Conservation (phyloP, 2,113 vertebrate species). For the Hassar affinis region DNA sequence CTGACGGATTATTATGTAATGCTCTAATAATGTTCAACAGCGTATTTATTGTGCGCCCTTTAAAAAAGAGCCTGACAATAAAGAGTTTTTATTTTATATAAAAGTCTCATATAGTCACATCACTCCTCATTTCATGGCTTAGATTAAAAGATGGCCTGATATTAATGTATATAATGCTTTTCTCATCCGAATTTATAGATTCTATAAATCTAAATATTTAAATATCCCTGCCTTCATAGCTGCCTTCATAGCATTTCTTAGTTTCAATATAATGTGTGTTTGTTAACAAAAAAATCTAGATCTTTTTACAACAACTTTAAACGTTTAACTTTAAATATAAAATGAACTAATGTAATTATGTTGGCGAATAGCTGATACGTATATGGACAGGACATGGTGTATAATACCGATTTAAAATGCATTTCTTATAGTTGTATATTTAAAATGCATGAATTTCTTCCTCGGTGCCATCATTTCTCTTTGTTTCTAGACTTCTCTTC, state of each 20-base stretch:
- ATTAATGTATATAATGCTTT: neutral
- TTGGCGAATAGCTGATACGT: neutral
- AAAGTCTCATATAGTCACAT: neutral
- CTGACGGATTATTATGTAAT: neutral
- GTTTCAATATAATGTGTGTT: neutral
- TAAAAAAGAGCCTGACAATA: neutral
- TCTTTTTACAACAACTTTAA: no score
- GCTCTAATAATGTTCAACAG: neutral
- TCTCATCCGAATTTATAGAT: no score
- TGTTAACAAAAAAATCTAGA: neutral
- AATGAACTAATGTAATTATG: neutral
- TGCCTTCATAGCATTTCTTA: no score
- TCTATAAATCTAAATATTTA: no score
- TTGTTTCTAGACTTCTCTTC: slow-evolving; percentile 37
- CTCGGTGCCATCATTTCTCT: neutral
- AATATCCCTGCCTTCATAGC: neutral
- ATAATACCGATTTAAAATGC: neutral
- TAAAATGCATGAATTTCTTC: neutral
- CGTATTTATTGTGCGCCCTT: neutral
- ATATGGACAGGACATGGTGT: neutral
- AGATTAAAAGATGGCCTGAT: neutral
- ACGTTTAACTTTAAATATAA: no score
- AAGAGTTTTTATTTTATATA: neutral
- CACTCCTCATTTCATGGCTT: neutral
- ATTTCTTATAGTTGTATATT: neutral